phyloP scores from a whole-genome alignment of 2,888 invertebrate species.

The Ptychoptera albimana region DNA sequence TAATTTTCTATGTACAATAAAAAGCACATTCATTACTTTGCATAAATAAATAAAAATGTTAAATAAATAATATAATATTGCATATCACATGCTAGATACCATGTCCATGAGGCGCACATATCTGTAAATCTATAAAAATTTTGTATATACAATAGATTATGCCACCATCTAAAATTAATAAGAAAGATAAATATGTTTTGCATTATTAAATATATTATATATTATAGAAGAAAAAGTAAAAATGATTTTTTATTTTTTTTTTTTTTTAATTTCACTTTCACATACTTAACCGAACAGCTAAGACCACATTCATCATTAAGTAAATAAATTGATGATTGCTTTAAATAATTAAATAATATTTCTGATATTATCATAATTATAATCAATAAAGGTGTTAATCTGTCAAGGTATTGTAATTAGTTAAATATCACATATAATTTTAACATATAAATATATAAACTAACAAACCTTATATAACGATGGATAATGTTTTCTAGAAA shows the following conservation, averaged over 20 bases:
- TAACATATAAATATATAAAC: conserved; percentile 1
- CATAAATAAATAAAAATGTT: conserved; percentile 16
- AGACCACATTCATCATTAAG: conserved; percentile 18
- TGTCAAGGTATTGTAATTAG: conserved; percentile 9
- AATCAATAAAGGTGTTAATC: conserved; percentile 20
- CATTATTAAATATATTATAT: too few species aligned
- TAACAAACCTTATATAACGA: conserved; percentile 18
- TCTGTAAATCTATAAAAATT: conserved; percentile 17
- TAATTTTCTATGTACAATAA: conserved; percentile 15
- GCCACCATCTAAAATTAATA: conserved; percentile 14
- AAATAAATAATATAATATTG: conserved; percentile 18
- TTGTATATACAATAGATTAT: conserved; percentile 18
- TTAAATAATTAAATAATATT: conserved; percentile 16
- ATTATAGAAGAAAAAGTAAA: not conserved
- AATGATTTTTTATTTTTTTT: not conserved
- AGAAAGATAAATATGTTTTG: not conserved
- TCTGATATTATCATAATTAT: conserved; percentile 18
- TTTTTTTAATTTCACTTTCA: conserved; percentile 2
- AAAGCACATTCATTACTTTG: conserved; percentile 14
- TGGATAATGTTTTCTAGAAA: conserved; percentile 16
- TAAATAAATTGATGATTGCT: conserved; percentile 19
- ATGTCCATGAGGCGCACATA: conserved; percentile 21
- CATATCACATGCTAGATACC: conserved; percentile 23
- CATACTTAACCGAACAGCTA: conserved; percentile 19
- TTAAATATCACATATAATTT: not conserved